phyloP scores from a whole-genome alignment of 2,888 invertebrate species.

The Brachypterus glaber region DNA sequence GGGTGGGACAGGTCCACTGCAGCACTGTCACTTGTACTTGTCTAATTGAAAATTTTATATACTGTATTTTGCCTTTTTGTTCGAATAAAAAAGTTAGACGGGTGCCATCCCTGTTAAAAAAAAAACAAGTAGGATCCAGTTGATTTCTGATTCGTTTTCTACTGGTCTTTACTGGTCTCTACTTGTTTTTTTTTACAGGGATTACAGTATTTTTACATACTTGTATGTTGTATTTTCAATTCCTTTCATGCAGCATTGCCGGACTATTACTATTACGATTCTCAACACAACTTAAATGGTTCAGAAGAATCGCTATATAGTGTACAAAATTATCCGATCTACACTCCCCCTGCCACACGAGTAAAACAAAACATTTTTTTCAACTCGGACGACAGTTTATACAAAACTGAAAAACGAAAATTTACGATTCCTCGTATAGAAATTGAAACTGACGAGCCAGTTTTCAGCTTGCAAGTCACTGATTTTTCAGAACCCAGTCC shows the following conservation, averaged over 20 bases:
- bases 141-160: too few species aligned
- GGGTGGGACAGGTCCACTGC: too few species aligned
- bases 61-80: too few species aligned
- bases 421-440: slow-evolving; percentile 38
- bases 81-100: too few species aligned
- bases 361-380: slow-evolving; percentile 38
- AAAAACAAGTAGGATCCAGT: too few species aligned
- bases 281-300: slow-evolving; percentile 23
- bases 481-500: slow-evolving; percentile 39
- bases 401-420: slow-evolving; percentile 35
- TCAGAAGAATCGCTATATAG: slow-evolving; percentile 36
- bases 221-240: too few species aligned
- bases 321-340: slow-evolving; percentile 28
- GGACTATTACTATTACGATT: slow-evolving; percentile 25
- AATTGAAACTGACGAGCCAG: slow-evolving; percentile 34
- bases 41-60: too few species aligned
- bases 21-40: too few species aligned
- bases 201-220: too few species aligned
- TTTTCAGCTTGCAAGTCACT: slow-evolving; percentile 38
- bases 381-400: slow-evolving; percentile 39
- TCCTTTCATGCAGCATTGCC: slow-evolving; percentile 39
- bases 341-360: slow-evolving; percentile 35
- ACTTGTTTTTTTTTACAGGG: too few species aligned
- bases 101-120: too few species aligned
- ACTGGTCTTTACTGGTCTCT: too few species aligned